Evolutionary conservation across 1,140 invertebrate genomes (phyloP).

Genomic region (Magallana ariakensis): DNA sequence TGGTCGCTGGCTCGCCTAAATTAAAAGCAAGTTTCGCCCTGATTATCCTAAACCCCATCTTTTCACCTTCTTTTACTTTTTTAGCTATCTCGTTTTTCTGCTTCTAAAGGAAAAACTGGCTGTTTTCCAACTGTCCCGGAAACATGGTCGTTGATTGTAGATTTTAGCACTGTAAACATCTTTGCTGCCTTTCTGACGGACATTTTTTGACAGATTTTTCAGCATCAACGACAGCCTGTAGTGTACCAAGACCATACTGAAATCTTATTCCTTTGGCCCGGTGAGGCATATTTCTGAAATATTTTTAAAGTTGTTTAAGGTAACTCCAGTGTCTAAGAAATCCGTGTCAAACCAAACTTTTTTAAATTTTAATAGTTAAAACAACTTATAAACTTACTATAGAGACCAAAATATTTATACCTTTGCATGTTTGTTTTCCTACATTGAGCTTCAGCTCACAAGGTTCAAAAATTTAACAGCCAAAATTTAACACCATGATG

Average conservation of each 20-base stretch:
- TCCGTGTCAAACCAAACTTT: too few relatives aligned
- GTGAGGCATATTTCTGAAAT: conserved; percentile 29
- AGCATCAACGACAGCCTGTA: conserved; percentile 41
- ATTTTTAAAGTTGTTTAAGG: background rate
- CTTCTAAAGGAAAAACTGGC: conserved; percentile 31
- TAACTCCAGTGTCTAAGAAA: too few relatives aligned
- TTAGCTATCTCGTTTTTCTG: conserved; percentile 38
- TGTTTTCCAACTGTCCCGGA: conserved; percentile 36
- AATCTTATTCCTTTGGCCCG: conserved; percentile 2
- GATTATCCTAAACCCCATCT: conserved; percentile 46
- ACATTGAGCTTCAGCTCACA: too few relatives aligned
- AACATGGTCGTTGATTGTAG: conserved; percentile 31
- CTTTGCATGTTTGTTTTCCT: too few relatives aligned
- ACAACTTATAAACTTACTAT: too few relatives aligned
- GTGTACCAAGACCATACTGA: conserved; percentile 20
- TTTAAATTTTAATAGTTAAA: too few relatives aligned
- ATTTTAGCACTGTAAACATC: conserved; percentile 31
- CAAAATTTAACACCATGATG: too few relatives aligned
- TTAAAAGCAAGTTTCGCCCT: conserved; percentile 50
- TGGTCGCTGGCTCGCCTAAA: conserved; percentile 21
- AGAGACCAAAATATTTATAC: too few relatives aligned
- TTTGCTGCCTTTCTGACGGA: conserved; percentile 31
- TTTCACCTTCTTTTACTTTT: conserved; percentile 45
- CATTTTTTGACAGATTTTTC: conserved; percentile 18
- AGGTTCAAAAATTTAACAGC: too few relatives aligned